Conservation (phyloP, 2,888 invertebrate species). For the Dryadula phaetusa region DNA sequence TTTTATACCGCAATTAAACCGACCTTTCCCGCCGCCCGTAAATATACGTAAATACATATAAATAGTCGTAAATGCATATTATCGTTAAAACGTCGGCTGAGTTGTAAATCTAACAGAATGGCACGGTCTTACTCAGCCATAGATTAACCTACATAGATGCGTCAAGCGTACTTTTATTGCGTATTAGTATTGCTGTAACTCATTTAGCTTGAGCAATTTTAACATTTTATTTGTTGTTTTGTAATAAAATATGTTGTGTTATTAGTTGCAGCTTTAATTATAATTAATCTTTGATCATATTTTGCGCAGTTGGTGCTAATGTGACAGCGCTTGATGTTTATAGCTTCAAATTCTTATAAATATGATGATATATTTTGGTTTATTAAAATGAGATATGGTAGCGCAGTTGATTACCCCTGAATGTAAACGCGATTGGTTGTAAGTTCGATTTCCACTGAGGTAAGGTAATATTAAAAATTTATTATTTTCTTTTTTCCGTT, state of each 20-base stretch:
- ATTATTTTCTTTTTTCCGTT: no score
- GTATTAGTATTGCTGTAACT: constrained; percentile 16
- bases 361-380: no score
- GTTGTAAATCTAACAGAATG: constrained; percentile 75
- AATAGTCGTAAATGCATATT: constrained; percentile 83
- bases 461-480: no score
- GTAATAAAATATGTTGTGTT: constrained; percentile 15
- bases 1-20: constrained; percentile 84
- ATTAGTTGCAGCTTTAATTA: not conserved
- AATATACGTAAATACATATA: constrained; percentile 80
- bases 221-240: constrained; percentile 13
- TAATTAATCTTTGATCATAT: not conserved
- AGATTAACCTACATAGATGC: constrained; percentile 45
- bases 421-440: no score
- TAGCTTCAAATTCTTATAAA: no score
- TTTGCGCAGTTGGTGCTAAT: not conserved
- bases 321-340: no score
- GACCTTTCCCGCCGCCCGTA: constrained; percentile 77
- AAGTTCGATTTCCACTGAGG: no score
- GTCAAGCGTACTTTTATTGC: constrained; percentile 29
- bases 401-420: no score
- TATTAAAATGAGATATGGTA: no score
- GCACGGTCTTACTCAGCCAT: constrained; percentile 59
- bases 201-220: constrained; percentile 19
- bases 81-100: constrained; percentile 82